These are phyloP conservation scores for Colius striatus DNA, from an alignment of 2,113 vertebrate genomes.

Conservation along the genomic window DNA sequence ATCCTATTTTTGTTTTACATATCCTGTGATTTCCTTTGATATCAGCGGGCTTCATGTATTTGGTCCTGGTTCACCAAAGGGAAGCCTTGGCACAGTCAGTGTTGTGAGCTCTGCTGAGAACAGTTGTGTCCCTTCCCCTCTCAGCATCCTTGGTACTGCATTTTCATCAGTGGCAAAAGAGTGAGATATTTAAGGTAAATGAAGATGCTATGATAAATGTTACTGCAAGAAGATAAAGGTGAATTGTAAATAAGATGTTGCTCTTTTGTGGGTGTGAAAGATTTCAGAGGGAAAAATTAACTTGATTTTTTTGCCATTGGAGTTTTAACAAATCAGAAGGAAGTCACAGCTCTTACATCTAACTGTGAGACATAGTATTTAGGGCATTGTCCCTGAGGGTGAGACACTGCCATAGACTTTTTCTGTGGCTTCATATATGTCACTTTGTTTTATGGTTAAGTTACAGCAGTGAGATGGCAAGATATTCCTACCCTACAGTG, in stretches of 20 bases:
- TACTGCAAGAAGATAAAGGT: neutral
- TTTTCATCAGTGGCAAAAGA: neutral
- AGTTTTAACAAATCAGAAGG: neutral
- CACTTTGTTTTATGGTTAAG: neutral
- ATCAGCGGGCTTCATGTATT: neutral
- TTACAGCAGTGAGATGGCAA: neutral
- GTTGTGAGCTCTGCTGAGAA: neutral
- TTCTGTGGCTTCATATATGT: neutral
- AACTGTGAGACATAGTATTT: neutral
- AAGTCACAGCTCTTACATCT: neutral
- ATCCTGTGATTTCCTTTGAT: neutral
- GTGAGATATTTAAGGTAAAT: neutral
- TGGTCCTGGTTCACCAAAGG: accelerated
- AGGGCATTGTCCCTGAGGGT: neutral
- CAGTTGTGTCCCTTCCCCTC: neutral
- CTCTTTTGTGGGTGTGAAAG: accelerated
- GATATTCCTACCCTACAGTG: neutral
- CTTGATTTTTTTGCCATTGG: neutral
- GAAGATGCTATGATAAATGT: neutral
- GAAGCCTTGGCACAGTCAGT: neutral
- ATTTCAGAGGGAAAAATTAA: neutral
- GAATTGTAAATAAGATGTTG: neutral
- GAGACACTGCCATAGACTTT: neutral
- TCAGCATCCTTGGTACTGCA: neutral
- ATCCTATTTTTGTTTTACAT: neutral